Percentiles rank a stretch among this genome's conserved stretches.
Conservation (phyloP, 1,140 invertebrate species). For the Eubasilissa regina region DNA sequence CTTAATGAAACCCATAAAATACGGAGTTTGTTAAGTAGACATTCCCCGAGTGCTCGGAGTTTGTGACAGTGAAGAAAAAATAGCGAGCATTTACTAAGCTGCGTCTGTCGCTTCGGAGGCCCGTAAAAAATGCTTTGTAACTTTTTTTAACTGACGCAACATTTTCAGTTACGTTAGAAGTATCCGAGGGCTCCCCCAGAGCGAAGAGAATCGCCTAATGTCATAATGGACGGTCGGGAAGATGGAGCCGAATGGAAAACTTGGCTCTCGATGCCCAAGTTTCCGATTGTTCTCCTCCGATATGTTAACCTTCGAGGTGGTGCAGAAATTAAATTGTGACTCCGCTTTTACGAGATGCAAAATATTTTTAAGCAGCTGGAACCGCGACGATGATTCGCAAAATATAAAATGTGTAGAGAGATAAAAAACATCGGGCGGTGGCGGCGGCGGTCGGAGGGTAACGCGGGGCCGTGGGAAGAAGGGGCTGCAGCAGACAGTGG, state of each 20-base stretch:
- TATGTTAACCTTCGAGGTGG: slow-evolving; percentile 31
- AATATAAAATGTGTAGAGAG: slow-evolving; percentile 20
- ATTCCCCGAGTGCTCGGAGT: slow-evolving; percentile 51
- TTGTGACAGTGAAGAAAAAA: slow-evolving; percentile 55
- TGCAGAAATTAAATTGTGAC: slow-evolving; percentile 13
- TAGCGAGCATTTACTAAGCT: slow-evolving; percentile 3
- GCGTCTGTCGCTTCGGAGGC: background rate
- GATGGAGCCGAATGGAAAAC: slow-evolving; percentile 44
- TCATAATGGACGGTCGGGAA: slow-evolving; percentile 49
- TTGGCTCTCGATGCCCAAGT: slow-evolving; percentile 32
- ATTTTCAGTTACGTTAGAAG: slow-evolving; percentile 30
- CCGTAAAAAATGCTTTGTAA: slow-evolving; percentile 48
- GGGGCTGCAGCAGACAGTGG: slow-evolving; percentile 40
- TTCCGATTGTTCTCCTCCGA: slow-evolving; percentile 48
- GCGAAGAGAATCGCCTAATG: slow-evolving; percentile 39
- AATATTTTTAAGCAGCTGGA: background rate
- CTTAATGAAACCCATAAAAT: slow-evolving; percentile 61
- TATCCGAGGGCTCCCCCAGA: slow-evolving; percentile 3
- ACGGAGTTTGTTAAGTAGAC: slow-evolving; percentile 61
- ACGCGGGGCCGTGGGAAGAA: slow-evolving; percentile 17
- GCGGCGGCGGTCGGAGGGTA: background rate
- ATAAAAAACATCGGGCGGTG: slow-evolving; percentile 2
- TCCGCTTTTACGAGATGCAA: slow-evolving; percentile 23
- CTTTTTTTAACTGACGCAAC: slow-evolving; percentile 41
- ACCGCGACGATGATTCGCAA: slow-evolving; percentile 19